Evolutionary conservation across 2,797 vertebrate species (phyloP), one percentile per base, ranked within the genome.

Genomic region (Tragopan temminckii): DNA sequence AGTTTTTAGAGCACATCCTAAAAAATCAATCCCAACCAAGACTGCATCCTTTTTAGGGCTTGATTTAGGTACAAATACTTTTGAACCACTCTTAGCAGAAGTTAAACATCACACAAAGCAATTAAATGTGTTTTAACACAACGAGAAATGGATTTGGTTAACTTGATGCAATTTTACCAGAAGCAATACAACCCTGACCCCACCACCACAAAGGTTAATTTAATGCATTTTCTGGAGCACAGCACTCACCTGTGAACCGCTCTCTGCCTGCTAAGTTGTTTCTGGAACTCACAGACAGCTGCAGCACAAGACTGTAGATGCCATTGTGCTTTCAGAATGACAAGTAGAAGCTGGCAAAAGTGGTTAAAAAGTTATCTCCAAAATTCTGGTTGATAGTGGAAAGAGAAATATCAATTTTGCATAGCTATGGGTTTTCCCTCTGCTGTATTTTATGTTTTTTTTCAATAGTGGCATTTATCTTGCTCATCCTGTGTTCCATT

Each of bases 341-440:
- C 31, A 25, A 42, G 14, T 15, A 40, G 19, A 0, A 2, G 27
- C 0, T 1, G 10, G 11, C 0, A 58, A 77, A 89, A 63, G 19
- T 12, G 3, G 5, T 57, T 77, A 67, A 52, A 72, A 70, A 38
- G 55, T 74, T 20, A 24, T 6, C 8, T 59, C 4, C 9, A 70
- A 89, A 92, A 61, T 59, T 89, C 24, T 64, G 15, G 16, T 5
- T 57, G 16, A 50, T 78, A 90, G 58, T 46, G 2, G 31, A 62
- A 90, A 59, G 6, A 55, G 15, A 85, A 46, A n/a, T 19, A 66
- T 25, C 2, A 68, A 12, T 48, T 58, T 62, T 7, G 35, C 4
- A n/a, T 52, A 25, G 31, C n/a, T 38, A 20, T 31, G 27, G 8
- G 16, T 18, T 53, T 53, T 53, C 31, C 29, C 29, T 53, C 52